phyloP scores from a whole-genome alignment of 2,888 invertebrate genomes.

The Pocota personata region DNA sequence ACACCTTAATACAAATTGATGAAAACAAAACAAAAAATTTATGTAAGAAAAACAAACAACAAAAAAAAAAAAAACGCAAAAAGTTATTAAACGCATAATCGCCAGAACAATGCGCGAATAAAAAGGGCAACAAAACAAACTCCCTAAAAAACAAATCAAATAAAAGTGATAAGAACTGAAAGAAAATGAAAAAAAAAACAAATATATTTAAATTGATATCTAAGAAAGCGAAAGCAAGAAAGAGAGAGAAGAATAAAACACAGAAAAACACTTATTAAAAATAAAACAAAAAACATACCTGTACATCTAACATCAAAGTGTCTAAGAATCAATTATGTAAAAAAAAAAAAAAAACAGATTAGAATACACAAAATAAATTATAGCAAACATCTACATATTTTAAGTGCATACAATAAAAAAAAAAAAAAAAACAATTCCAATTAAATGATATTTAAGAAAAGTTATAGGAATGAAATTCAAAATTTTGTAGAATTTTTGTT shows the following conservation, averaged over 20 bases:
- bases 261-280: conserved; percentile 28
- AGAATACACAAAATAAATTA: conserved; percentile 26
- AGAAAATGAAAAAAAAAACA: conserved; percentile 21
- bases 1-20: conserved; percentile 76
- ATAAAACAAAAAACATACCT: not conserved
- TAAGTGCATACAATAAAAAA: conserved; percentile 48
- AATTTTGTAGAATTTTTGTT: conserved; percentile 50
- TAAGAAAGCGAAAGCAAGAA: conserved; percentile 16
- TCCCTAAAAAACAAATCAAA: conserved; percentile 50
- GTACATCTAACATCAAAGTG: conserved; percentile 66
- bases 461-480: conserved; percentile 45
- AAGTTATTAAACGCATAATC: conserved; percentile 66
- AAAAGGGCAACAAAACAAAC: not conserved
- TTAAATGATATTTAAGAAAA: conserved; percentile 54
- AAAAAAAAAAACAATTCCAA: conserved; percentile 58
- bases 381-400: conserved; percentile 47
- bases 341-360: conserved; percentile 25
- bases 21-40: conserved; percentile 37
- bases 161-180: conserved; percentile 67
- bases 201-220: conserved; percentile 63
- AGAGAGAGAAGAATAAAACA: conserved; percentile 14
- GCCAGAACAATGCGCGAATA: conserved; percentile 49
- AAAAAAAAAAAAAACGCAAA: conserved; percentile 57
- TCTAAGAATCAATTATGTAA: conserved; percentile 71
- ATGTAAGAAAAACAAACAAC: conserved; percentile 59